Percentiles rank a stretch among this genome's conserved stretches.
Evolutionary conservation across 2,113 vertebrate species (phyloP).

Genomic region (Narcine bancroftii): DNA sequence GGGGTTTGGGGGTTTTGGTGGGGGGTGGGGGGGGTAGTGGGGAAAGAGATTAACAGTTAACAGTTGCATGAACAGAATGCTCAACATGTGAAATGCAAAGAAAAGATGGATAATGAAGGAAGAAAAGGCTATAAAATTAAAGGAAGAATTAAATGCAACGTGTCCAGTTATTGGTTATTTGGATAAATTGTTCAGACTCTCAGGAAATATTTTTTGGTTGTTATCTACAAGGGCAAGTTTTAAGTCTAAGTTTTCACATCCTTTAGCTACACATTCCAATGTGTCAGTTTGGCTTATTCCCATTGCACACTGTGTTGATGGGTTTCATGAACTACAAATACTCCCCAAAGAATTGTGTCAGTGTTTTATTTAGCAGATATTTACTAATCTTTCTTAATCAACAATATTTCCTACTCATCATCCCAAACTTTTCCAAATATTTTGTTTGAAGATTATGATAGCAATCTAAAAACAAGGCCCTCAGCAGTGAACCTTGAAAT

Average conservation of each 20-base stretch:
- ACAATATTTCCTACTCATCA: neutral
- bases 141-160: too few species aligned
- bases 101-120: too few species aligned
- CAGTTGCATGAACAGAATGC: too few species aligned
- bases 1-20: too few species aligned
- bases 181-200: too few species aligned
- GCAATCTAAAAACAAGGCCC: neutral
- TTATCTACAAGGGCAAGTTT: too few species aligned
- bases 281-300: neutral
- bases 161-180: too few species aligned
- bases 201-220: too few species aligned
- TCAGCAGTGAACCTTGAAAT: neutral
- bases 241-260: neutral
- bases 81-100: too few species aligned
- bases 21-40: too few species aligned
- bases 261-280: neutral
- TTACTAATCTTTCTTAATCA: neutral
- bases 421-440: neutral
- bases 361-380: neutral
- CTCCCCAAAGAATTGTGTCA: neutral
- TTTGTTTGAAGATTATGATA: neutral
- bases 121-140: too few species aligned
- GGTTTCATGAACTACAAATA: neutral
- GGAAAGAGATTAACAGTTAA: too few species aligned
- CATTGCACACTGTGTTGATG: neutral